Evolutionary conservation across 2,113 vertebrate genomes (phyloP), one percentile per base, ranked within the genome.

Genomic region (Callorhinus ursinus): DNA sequence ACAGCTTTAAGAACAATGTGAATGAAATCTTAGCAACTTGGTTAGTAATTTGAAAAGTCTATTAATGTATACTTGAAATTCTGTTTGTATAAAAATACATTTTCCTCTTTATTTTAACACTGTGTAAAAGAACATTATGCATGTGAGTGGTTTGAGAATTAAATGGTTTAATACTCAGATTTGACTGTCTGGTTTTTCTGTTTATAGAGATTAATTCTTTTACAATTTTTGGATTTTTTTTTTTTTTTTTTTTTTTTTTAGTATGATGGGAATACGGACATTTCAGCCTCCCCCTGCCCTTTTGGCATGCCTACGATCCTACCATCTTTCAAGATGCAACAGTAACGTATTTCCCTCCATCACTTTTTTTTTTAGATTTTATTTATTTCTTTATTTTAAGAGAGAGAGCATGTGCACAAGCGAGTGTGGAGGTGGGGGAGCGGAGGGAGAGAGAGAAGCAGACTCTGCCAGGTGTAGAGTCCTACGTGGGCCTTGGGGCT

Each of bases 1-100:
- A 99, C 99, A 99, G 99, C 99, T 99, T 99, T 99, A 99, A 99
- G 98, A 99, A 98, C 98, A 99, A 99, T 99, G 99, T 99, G 99
- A 99, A 99, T 99, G 98, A 98, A 98, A 98, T 98, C 95, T 98
- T 99, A 99, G 98, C 98, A 98, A 99, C 98, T 98, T 98, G 98
- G 98, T 98, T 99, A 99, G 98, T 98, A 98, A 98, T 98, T 98
- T 91, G 98, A 98, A 98, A 98, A 99, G 98, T 99, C 98, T 99
- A 98, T 99, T 98, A 98, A 98, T 99, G 98, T 99, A 99, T 99
- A 99, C 99, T 99, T 99, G 99, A 99, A 99, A 98, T 98, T 97
- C 98, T 98, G 98, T 99, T 99, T 99, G 98, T 99, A 99, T 99
- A 98, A 98, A 98, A 98, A 96, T 65, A 96, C 98, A 98, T 99